phyloP scores from a whole-genome alignment of 2,113 vertebrate species.

The Sturnus vulgaris region DNA sequence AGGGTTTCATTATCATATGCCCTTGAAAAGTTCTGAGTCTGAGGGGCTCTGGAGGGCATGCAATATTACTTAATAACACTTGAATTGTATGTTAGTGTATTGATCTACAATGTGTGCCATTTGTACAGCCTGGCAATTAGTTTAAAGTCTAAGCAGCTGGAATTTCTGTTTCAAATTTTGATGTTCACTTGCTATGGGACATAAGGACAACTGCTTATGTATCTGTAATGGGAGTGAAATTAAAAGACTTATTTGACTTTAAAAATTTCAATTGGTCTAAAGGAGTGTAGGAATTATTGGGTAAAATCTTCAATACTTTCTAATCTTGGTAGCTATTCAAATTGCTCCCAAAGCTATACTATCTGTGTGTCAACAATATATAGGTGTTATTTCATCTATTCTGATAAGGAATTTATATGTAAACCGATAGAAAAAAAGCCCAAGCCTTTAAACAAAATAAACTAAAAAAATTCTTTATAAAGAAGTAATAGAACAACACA shows the following conservation, averaged over 20 bases:
- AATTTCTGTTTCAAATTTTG: neutral
- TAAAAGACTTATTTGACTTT: neutral
- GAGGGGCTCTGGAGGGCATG: neutral
- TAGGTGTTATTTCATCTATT: slow-evolving; percentile 2
- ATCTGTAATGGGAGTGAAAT: neutral
- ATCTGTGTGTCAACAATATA: neutral
- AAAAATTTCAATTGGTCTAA: neutral
- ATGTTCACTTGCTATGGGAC: neutral
- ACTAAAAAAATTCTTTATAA: neutral
- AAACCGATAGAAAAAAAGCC: neutral
- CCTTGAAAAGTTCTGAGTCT: slow-evolving; percentile 13
- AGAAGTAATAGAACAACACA: slow-evolving; percentile 24
- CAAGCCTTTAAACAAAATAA: neutral
- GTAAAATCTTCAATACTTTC: slow-evolving; percentile 24
- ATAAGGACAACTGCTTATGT: neutral
- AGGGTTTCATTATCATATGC: neutral
- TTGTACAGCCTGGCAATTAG: neutral
- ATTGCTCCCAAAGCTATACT: slow-evolving; percentile 15
- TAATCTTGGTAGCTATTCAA: neutral
- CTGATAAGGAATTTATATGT: neutral
- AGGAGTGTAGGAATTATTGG: neutral
- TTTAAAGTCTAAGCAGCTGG: neutral
- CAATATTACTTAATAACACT: slow-evolving; percentile 13
- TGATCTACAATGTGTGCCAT: neutral
- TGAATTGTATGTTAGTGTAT: slow-evolving; percentile 6